A percentile compares a stretch with the other conserved stretches of the same genome.
phyloP scores from a whole-genome alignment of 1,140 invertebrate genomes.

The Plutomurus gul region DNA sequence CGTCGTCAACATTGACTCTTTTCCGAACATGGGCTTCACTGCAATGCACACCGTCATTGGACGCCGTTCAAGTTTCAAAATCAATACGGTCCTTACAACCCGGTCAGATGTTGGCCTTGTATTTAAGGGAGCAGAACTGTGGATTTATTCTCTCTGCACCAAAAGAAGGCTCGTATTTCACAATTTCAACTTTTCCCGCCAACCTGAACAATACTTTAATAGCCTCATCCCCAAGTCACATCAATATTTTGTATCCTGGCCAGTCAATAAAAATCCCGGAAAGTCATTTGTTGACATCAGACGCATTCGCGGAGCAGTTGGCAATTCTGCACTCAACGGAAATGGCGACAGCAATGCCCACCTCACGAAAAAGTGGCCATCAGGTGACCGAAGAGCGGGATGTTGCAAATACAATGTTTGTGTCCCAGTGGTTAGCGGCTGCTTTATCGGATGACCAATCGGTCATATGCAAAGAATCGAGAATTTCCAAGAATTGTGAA shows the following conservation, averaged over 20 bases:
- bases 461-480: background rate
- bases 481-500: background rate
- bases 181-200: background rate
- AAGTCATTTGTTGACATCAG: background rate
- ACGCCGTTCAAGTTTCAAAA: background rate
- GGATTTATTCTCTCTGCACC: background rate
- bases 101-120: background rate
- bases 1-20: too few relatives aligned
- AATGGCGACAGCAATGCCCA: background rate
- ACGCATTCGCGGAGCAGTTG: background rate
- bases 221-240: background rate
- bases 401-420: background rate
- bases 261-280: background rate
- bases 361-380: background rate
- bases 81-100: background rate
- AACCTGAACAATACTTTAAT: background rate
- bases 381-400: background rate
- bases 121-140: background rate
- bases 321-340: background rate
- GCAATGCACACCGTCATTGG: too few relatives aligned
- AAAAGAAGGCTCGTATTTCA: background rate
- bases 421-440: background rate
- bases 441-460: background rate
- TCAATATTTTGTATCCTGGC: background rate
- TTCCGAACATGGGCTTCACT: too few relatives aligned